Base-by-base conservation (phyloP, 2,113 vertebrate species). In the Sorex araneus region DNA sequence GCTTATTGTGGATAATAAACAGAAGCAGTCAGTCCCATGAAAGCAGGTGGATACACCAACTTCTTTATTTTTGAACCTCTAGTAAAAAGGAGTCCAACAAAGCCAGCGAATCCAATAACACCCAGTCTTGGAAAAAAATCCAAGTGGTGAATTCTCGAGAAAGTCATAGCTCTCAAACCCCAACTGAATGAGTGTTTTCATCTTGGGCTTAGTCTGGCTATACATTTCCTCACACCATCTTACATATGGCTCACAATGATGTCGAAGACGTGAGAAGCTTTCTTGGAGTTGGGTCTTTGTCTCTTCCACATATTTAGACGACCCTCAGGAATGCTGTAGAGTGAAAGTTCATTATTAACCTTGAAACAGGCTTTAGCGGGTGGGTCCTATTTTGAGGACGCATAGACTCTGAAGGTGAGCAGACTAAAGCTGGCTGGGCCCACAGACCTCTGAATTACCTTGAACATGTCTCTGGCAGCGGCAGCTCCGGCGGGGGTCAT, bases 1-100 rank as follows among this genome's bases (percentile, higher is more conserved):
- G 98, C 98, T 90, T 99, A 98, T 92, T 99, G 99, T 85, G 99
- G 99, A 95, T 99, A 99, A 96, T 99, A 99, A 96, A 99, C 92
- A 92, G 99, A 99, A 36, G 98, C 98, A 79, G 97, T 98, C n/a
- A 99, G 94, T 77, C 98, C 97, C 98, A 99, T 98, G 82, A 99
- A 98, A 40, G 97, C 97, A 16, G 97, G 87, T 0, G 99, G 99
- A 95, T 99, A 99, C 19, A 98, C 66, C 63, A 99, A 54, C 47
- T 98, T 98, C 98, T 98, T 99, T 94, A 99, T 93, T 95, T 97
- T 98, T 94, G 99, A 99, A 99, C 99, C 99, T 99, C 98, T 99
- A 91, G 99, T 98, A 83, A 99, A 97, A 92, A 98, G 98, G 57
- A 99, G 98, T 66, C 99, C 99, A 95, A 99, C 93, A 96, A 99